Conservation (phyloP, 2,113 vertebrate species). For the Peromyscus californicus region DNA sequence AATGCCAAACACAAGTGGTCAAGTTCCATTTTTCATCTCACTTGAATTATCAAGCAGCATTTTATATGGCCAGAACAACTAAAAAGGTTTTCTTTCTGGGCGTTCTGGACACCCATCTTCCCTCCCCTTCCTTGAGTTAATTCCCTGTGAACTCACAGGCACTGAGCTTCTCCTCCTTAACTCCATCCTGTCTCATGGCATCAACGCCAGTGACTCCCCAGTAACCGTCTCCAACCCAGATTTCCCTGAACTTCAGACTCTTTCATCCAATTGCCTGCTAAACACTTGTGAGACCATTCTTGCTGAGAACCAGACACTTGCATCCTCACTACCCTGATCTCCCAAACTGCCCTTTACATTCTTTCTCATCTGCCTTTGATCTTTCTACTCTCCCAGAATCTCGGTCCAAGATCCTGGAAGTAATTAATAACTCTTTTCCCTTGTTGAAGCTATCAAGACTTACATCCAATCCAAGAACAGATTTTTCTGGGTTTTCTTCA, state of each 20-base stretch:
- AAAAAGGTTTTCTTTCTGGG: not conserved
- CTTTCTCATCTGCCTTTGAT: not conserved
- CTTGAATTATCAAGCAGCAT: not conserved
- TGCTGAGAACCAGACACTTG: not conserved
- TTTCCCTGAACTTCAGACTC: not conserved
- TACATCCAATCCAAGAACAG: not conserved
- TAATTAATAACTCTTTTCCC: not conserved
- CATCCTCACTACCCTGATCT: not conserved
- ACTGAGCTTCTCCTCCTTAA: not conserved
- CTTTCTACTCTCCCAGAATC: not conserved
- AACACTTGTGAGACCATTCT: not conserved
- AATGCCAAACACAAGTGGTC: not conserved
- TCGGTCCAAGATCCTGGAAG: not conserved
- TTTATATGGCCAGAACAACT: not conserved
- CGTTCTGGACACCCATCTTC: not conserved
- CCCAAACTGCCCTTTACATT: not conserved
- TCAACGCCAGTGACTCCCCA: not conserved
- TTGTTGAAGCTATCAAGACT: slow-evolving; percentile 10
- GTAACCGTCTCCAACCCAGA: not conserved
- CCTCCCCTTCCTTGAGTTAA: not conserved
- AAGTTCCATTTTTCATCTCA: not conserved
- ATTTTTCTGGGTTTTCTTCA: not conserved
- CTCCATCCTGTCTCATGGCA: not conserved
- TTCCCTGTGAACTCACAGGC: not conserved
- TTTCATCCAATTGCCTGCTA: not conserved